Evolutionary conservation across 2,113 vertebrate genomes (phyloP).

Genomic region (Acrocephalus kingi): DNA sequence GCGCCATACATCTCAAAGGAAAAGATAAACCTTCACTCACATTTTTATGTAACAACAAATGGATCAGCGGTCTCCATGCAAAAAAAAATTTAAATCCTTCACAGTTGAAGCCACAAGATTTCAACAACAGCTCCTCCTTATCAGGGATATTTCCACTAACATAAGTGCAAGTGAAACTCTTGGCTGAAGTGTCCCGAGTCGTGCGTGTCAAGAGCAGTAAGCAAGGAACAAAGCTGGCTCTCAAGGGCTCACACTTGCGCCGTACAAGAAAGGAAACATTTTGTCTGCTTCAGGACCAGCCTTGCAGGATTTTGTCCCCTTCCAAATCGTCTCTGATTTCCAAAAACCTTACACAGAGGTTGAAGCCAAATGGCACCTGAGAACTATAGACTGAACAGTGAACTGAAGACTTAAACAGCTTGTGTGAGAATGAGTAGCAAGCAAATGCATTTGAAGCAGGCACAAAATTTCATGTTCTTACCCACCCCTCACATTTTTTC

Average conservation of each 20-base stretch:
- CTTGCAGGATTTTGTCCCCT: background rate
- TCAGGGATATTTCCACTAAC: conserved; percentile 36
- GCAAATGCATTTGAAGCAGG: background rate
- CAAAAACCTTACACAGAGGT: background rate
- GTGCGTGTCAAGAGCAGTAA: background rate
- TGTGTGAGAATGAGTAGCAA: rapidly evolving
- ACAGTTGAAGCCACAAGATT: background rate
- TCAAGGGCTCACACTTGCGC: background rate
- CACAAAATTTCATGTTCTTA: background rate
- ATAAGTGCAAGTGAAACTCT: conserved; percentile 42
- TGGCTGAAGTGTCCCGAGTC: background rate
- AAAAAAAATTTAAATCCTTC: conserved; percentile 23
- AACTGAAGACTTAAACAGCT: background rate
- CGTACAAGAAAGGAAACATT: background rate
- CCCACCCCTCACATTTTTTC: background rate
- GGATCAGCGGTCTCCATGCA: conserved; percentile 1
- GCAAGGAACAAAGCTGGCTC: background rate
- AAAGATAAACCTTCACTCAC: conserved; percentile 67
- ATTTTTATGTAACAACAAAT: conserved; percentile 50
- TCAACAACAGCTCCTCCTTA: conserved; percentile 26
- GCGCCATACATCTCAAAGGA: conserved; percentile 52
- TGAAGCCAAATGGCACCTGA: background rate
- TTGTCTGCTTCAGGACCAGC: background rate
- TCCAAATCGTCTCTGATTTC: background rate
- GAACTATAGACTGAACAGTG: background rate